Conservation (phyloP, 30 jellyfish, hydroid and myxozoan genomes). For the Clytia hemisphaerica region DNA sequence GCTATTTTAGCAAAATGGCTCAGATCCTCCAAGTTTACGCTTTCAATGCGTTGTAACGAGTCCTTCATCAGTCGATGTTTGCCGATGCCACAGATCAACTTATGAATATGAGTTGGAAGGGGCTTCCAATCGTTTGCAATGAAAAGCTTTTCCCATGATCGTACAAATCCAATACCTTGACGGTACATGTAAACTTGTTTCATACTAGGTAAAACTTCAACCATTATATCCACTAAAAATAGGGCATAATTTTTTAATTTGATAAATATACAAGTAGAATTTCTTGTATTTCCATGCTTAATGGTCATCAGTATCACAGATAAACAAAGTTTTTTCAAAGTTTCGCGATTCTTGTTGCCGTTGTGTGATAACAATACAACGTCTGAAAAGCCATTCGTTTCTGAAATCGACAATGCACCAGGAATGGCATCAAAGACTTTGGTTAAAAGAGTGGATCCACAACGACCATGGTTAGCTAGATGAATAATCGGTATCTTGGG, state of each 20-base stretch:
- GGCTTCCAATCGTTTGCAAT: background rate
- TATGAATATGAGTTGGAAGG: background rate
- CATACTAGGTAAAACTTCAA: conserved; percentile 5
- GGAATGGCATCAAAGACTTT: conserved; percentile 19
- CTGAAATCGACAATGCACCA: conserved; percentile 6
- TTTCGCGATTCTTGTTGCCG: background rate
- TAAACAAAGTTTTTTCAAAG: conserved; percentile 1
- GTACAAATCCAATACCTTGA: conserved; percentile 3
- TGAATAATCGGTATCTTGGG: conserved; percentile 23
- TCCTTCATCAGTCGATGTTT: background rate
- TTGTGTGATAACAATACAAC: conserved; percentile 17
- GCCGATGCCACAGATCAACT: conserved; percentile 8
- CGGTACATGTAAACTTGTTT: conserved; percentile 30
- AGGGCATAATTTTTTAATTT: conserved; percentile 22
- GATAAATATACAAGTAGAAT: background rate
- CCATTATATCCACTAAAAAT: conserved; percentile 8
- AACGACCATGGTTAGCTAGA: conserved; percentile 37
- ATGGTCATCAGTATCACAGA: background rate
- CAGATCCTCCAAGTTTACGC: background rate
- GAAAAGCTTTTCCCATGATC: conserved; percentile 19
- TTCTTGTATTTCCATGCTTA: conserved; percentile 13
- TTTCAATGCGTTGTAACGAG: background rate
- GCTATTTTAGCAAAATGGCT: background rate
- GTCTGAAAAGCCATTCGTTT: conserved; percentile 20
- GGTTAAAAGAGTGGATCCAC: conserved; percentile 21